These are phyloP conservation scores for Abscondita cerata DNA, from an alignment of 2,888 invertebrate genomes.

Conservation along the genomic window DNA sequence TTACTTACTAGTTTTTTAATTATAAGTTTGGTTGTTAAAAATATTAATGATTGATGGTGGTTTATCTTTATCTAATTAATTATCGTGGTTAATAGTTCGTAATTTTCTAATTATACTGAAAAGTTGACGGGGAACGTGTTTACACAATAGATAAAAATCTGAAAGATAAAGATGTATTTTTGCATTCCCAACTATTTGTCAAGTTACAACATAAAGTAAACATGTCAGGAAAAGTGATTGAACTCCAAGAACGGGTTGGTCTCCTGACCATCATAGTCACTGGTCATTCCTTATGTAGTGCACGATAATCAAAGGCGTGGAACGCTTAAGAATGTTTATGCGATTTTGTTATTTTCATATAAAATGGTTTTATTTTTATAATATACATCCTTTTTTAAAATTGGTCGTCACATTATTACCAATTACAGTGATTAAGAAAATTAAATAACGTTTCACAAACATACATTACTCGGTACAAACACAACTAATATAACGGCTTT, in stretches of 20 bases:
- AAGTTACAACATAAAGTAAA: constrained; percentile 27
- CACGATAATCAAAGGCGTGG: constrained; percentile 32
- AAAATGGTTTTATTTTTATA: background rate
- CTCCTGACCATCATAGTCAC: constrained; percentile 23
- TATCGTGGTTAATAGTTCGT: no score
- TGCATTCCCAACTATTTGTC: no score
- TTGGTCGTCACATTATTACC: no score
- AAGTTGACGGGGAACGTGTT: no score
- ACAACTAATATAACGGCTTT: no score
- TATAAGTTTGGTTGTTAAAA: no score
- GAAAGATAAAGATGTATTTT: background rate
- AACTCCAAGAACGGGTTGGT: constrained; percentile 30
- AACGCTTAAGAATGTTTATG: constrained; percentile 26
- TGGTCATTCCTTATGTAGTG: constrained; percentile 32
- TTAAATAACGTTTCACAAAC: no score
- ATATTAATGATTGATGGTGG: no score
- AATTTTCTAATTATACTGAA: no score
- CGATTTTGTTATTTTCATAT: background rate
- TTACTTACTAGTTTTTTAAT: constrained; percentile 7
- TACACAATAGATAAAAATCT: background rate
- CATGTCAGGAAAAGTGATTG: constrained; percentile 28
- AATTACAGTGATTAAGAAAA: no score
- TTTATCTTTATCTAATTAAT: no score
- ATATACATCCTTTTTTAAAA: constrained; percentile 12
- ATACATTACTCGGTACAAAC: no score